Evolutionary conservation across 2,888 invertebrate species (phyloP).

Genomic region (Aelia acuminata): DNA sequence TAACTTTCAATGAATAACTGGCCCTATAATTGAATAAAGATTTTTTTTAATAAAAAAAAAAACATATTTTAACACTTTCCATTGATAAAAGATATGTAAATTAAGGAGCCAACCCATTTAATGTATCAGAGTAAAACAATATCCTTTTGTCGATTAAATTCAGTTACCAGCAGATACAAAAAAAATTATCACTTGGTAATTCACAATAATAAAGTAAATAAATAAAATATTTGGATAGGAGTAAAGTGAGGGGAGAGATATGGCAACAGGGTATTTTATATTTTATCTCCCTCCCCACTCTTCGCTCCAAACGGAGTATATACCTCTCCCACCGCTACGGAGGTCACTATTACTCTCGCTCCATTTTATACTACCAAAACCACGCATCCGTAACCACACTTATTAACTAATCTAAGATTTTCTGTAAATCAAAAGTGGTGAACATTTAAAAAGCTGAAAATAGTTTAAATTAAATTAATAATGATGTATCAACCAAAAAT

Average conservation of each 20-base stretch:
- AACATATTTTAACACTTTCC: background rate
- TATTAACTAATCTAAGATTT: background rate
- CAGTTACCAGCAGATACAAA: background rate
- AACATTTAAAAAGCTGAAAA: no score
- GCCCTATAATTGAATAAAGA: no score
- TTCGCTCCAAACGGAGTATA: background rate
- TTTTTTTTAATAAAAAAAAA: no score
- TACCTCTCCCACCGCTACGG: background rate
- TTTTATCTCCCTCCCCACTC: constrained; percentile 42
- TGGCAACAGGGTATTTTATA: constrained; percentile 59
- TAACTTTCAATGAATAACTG: background rate
- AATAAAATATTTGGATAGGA: background rate
- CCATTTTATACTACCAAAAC: background rate
- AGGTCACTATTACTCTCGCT: background rate
- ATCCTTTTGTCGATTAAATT: background rate
- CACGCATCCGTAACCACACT: background rate
- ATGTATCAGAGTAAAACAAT: background rate
- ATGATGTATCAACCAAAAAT: no score
- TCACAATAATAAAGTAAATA: background rate
- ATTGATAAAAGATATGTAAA: background rate
- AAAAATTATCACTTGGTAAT: background rate
- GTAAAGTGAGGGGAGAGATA: constrained; percentile 40
- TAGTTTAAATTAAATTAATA: no score
- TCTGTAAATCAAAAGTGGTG: background rate
- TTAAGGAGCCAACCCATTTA: no score